Evolutionary conservation across 2,113 vertebrate species (phyloP).

Genomic region (Hippocampus comes): DNA sequence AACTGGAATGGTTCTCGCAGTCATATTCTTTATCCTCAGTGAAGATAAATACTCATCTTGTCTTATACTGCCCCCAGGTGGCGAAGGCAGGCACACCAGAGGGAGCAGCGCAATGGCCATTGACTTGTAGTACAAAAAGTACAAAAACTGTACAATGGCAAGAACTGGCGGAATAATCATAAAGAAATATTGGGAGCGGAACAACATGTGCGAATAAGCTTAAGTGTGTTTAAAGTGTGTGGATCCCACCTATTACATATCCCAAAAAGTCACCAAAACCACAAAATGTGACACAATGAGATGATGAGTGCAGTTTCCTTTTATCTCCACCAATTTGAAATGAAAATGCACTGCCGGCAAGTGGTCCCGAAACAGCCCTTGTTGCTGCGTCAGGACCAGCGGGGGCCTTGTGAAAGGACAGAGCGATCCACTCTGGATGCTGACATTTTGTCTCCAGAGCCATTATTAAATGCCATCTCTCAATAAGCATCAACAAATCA

Average conservation of each 20-base stretch:
- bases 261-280: too few species aligned
- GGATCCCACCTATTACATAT: too few species aligned
- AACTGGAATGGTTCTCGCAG: too few species aligned
- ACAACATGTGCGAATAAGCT: too few species aligned
- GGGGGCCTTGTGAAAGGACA: not conserved
- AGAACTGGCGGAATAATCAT: too few species aligned
- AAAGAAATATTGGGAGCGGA: too few species aligned
- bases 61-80: not conserved
- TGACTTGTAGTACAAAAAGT: not conserved
- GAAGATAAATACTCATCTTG: not conserved
- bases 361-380: not conserved
- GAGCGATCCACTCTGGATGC: not conserved
- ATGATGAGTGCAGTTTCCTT: not conserved
- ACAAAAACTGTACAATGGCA: too few species aligned
- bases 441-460: conserved; percentile 39
- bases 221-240: not conserved
- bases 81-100: not conserved
- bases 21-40: not conserved
- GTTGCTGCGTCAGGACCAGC: not conserved
- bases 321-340: conserved; percentile 14
- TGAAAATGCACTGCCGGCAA: not conserved
- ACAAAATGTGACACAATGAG: not conserved
- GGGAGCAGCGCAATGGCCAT: not conserved
- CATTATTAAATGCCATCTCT: conserved; percentile 31
- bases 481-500: conserved; percentile 21